phyloP scores from a whole-genome alignment of 2,797 vertebrate genomes.

The Muscicapa comitata region DNA sequence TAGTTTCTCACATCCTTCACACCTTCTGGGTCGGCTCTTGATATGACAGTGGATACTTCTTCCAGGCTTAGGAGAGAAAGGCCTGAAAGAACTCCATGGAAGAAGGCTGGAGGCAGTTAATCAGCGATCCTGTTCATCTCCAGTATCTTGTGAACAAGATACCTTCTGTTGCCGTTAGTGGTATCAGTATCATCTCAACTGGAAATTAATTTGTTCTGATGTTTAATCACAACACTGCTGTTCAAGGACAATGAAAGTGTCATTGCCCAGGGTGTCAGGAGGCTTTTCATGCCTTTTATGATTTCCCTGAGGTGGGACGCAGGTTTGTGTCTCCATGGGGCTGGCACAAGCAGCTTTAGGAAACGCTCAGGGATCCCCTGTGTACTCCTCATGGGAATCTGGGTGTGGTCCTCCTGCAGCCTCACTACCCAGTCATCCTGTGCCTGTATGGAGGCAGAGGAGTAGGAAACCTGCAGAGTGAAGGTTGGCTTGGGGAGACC shows the following conservation, averaged over 20 bases:
- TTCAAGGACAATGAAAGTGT: neutral
- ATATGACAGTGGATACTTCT: neutral
- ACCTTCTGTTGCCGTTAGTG: neutral
- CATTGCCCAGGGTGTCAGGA: neutral
- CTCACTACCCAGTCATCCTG: neutral
- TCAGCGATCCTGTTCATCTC: neutral
- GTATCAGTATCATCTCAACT: neutral
- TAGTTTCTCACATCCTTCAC: neutral
- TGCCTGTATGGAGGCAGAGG: neutral
- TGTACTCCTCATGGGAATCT: too few species aligned
- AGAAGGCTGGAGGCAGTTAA: neutral
- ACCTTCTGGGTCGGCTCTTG: neutral
- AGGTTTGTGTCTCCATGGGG: neutral
- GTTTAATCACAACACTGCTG: neutral
- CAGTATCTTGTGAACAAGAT: neutral
- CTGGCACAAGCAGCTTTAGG: neutral
- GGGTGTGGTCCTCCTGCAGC: neutral
- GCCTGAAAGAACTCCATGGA: neutral
- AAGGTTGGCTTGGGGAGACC: neutral
- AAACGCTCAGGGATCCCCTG: fast-evolving
- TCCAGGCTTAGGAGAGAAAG: neutral
- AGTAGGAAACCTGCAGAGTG: neutral
- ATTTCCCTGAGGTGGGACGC: neutral
- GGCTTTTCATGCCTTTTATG: neutral
- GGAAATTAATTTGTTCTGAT: neutral